Percentiles rank a stretch among this genome's conserved stretches.
Evolutionary conservation across 2,113 vertebrate genomes (phyloP).

Genomic region (Xenopus borealis): DNA sequence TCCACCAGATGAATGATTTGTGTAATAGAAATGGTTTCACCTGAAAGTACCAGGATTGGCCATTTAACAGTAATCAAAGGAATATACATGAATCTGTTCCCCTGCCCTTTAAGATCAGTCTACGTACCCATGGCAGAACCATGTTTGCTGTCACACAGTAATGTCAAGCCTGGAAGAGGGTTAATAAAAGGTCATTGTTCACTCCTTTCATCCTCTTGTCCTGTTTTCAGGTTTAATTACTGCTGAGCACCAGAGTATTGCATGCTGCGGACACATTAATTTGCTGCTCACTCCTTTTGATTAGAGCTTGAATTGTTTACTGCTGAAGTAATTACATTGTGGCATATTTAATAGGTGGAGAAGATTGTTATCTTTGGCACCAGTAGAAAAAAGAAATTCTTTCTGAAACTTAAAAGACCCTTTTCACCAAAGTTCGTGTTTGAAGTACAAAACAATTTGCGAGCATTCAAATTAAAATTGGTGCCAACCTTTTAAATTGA

Average conservation of each 20-base stretch:
- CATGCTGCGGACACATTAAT: constrained; percentile 42
- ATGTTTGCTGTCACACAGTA: background rate
- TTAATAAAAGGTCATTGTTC: constrained; percentile 36
- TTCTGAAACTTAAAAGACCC: constrained; percentile 38
- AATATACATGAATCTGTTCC: too few relatives aligned
- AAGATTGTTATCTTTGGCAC: constrained; percentile 47
- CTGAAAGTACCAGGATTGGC: too few relatives aligned
- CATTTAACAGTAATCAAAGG: too few relatives aligned
- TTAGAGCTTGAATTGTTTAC: constrained; percentile 47
- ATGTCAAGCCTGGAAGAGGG: background rate
- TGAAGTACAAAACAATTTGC: constrained; percentile 31
- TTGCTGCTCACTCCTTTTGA: constrained; percentile 43
- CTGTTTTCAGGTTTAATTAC: constrained; percentile 46
- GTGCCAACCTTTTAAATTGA: background rate
- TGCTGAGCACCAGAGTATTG: constrained; percentile 42
- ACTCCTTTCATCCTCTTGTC: constrained; percentile 32
- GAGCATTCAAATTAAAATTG: constrained; percentile 24
- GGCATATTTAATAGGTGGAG: constrained; percentile 43
- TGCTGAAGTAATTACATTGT: constrained; percentile 41
- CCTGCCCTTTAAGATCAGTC: too few relatives aligned
- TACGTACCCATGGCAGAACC: too few relatives aligned
- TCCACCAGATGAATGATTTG: too few relatives aligned
- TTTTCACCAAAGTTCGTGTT: constrained; percentile 20
- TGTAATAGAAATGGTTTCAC: too few relatives aligned
- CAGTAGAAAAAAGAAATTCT: constrained; percentile 28